These are phyloP conservation scores for Allacma fusca DNA, from an alignment of 2,888 invertebrate species.

Conservation along the genomic window DNA sequence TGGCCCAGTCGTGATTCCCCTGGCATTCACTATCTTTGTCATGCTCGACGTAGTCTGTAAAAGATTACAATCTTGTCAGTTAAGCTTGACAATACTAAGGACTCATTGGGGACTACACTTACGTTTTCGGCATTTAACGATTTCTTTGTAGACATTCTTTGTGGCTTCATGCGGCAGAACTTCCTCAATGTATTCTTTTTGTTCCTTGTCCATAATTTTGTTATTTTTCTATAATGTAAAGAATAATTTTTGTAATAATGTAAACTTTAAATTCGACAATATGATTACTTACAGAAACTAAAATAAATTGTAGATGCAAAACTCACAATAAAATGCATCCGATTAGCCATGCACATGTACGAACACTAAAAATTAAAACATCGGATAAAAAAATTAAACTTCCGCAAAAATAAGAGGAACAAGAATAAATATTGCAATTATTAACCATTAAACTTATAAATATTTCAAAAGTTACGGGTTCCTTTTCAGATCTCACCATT, in stretches of 20 bases:
- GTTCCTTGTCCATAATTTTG: neutral
- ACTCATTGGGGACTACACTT: neutral
- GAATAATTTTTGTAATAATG: neutral
- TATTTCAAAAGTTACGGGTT: neutral
- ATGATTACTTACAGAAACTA: neutral
- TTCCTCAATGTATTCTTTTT: neutral
- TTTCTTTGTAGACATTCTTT: neutral
- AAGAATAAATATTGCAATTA: neutral
- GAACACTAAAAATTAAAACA: neutral
- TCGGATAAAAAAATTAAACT: too few relatives aligned
- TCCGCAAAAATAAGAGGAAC: too few relatives aligned
- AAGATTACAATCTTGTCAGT: neutral
- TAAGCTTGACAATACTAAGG: neutral
- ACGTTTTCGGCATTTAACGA: neutral
- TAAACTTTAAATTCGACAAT: neutral
- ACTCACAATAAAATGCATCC: neutral
- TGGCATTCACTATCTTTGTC: neutral
- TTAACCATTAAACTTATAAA: neutral
- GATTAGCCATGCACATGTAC: neutral
- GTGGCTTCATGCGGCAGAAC: neutral
- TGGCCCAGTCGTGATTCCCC: conserved; percentile 11
- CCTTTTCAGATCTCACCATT: conserved; percentile 17
- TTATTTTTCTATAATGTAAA: neutral
- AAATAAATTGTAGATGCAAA: too few relatives aligned
- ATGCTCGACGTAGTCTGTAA: neutral